phyloP scores from a whole-genome alignment of 1,140 invertebrate species.

The Hyposmocoma kahamanoa region DNA sequence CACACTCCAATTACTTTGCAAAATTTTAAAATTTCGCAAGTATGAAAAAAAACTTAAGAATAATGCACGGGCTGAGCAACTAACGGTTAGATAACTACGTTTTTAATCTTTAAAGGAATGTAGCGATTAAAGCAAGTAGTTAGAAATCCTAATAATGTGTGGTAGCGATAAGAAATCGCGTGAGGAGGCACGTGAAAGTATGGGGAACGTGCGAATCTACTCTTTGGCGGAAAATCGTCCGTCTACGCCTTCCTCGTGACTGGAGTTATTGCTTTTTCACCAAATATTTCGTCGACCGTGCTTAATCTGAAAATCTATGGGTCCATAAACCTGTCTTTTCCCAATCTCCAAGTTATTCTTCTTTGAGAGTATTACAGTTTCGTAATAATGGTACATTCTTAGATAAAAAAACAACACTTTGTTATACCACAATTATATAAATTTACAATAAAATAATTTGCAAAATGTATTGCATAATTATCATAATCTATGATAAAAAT shows the following conservation, averaged over 20 bases:
- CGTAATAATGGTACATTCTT: too few species aligned
- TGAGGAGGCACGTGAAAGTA: not conserved
- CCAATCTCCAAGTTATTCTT: too few species aligned
- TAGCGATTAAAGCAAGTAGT: not conserved
- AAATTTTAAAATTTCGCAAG: constrained; percentile 14
- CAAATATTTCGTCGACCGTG: too few species aligned
- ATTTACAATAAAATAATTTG: too few species aligned
- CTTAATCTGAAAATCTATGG: too few species aligned
- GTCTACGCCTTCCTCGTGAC: not conserved
- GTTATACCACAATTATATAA: too few species aligned
- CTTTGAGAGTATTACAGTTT: too few species aligned
- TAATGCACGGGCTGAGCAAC: constrained; percentile 2
- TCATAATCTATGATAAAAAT: too few species aligned
- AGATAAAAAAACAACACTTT: too few species aligned
- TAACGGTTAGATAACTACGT: constrained; percentile 13
- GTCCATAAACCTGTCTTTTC: too few species aligned
- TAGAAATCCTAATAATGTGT: not conserved
- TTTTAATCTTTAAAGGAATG: not conserved
- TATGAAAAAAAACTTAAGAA: constrained; percentile 5
- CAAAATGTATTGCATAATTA: too few species aligned
- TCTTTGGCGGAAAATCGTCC: not conserved
- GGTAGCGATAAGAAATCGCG: not conserved
- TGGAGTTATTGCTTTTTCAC: not conserved
- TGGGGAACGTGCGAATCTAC: not conserved
- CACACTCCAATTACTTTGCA: constrained; percentile 15